These are phyloP conservation scores for Sclerurus mexicanus DNA, from an alignment of 2,113 vertebrate species.

Conservation along the genomic window DNA sequence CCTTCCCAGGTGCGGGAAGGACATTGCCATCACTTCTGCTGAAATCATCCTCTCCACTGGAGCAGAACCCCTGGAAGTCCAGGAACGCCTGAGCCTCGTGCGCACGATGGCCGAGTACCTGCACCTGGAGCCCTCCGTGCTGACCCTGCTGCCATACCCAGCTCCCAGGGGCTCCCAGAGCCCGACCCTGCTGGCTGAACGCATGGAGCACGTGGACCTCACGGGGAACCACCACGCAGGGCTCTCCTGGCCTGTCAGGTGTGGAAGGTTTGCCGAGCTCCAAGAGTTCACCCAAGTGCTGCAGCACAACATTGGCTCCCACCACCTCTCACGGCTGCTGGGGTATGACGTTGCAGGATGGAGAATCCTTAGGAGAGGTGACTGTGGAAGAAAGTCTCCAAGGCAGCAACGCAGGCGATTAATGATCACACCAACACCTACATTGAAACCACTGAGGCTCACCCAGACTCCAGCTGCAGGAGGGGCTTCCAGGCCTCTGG, in stretches of 20 bases:
- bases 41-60: constrained; percentile 21
- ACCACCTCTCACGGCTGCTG: constrained; percentile 29
- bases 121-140: background rate
- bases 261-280: background rate
- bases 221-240: accelerated
- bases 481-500: background rate
- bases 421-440: constrained; percentile 41
- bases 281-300: constrained; percentile 13
- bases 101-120: background rate
- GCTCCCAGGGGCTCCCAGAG: background rate
- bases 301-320: background rate
- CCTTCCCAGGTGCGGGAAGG: constrained; percentile 1
- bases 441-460: background rate
- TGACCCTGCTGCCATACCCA: constrained; percentile 9
- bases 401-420: background rate
- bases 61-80: background rate
- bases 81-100: background rate
- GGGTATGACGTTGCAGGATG: constrained; percentile 52
- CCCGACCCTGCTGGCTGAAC: background rate
- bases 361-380: constrained; percentile 37
- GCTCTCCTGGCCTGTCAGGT: constrained; percentile 39
- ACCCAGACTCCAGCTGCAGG: background rate
- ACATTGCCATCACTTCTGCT: background rate
- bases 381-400: background rate
- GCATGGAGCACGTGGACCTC: background rate